Percentiles rank a stretch among this genome's conserved stretches.
These are phyloP conservation scores for Centruroides sculpturatus DNA, from an alignment of 1,140 invertebrate species.

Conservation along the genomic window DNA sequence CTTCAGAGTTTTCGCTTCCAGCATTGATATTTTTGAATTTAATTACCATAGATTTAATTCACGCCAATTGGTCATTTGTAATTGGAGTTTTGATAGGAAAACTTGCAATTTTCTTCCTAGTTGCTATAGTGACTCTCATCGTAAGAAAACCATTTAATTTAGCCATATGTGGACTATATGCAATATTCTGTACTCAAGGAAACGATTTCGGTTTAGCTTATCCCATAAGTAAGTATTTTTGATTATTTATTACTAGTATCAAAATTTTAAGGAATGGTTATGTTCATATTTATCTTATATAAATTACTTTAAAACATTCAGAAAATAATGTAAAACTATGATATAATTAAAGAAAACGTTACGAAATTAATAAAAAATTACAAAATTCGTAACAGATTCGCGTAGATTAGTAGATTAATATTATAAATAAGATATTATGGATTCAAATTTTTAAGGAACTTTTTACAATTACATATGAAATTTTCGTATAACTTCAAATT, in stretches of 20 bases:
- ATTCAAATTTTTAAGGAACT: too few relatives aligned
- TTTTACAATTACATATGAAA: too few relatives aligned
- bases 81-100: constrained; percentile 71
- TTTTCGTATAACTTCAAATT: too few relatives aligned
- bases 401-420: too few relatives aligned
- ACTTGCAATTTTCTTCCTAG: constrained; percentile 64
- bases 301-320: too few relatives aligned
- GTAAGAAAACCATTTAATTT: constrained; percentile 64
- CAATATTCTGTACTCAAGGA: constrained; percentile 90
- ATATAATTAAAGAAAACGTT: too few relatives aligned
- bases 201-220: constrained; percentile 97
- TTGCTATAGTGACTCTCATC: constrained; percentile 60
- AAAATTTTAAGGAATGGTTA: too few relatives aligned
- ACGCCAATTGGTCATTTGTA: constrained; percentile 73
- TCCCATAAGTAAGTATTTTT: constrained; percentile 37
- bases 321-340: too few relatives aligned
- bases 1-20: constrained; percentile 85
- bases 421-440: too few relatives aligned
- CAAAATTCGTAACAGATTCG: too few relatives aligned
- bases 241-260: neutral
- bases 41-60: constrained; percentile 63
- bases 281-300: too few relatives aligned
- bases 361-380: too few relatives aligned
- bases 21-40: constrained; percentile 82
- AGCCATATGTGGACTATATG: constrained; percentile 73